phyloP scores from a whole-genome alignment of 2,797 vertebrate species.

The Dendrocincla tyrannina region DNA sequence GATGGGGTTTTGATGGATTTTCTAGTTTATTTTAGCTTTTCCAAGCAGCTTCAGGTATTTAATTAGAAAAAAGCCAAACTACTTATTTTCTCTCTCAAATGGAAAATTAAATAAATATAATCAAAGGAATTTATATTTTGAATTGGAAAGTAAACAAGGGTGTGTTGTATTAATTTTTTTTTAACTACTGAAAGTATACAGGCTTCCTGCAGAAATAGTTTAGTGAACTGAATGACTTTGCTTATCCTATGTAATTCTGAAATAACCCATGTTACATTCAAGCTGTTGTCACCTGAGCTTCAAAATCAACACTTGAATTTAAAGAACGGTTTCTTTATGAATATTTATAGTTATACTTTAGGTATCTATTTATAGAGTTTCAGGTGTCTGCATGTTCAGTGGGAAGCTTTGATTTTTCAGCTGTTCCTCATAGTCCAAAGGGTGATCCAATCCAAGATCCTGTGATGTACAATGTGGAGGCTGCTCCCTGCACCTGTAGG shows the following conservation, averaged over 20 bases:
- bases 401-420: background rate
- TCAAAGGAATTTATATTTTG: background rate
- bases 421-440: background rate
- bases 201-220: background rate
- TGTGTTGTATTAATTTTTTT: background rate
- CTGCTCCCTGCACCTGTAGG: background rate
- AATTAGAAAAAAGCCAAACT: background rate
- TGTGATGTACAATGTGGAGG: background rate
- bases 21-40: background rate
- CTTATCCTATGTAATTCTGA: background rate
- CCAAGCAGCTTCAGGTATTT: background rate
- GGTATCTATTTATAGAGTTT: background rate
- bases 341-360: background rate
- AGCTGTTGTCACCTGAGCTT: background rate
- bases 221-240: background rate
- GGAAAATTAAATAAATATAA: background rate
- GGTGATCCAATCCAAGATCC: no score
- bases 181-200: background rate
- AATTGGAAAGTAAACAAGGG: background rate
- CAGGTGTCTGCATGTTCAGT: fast-evolving
- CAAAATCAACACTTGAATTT: background rate
- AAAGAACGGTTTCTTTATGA: background rate
- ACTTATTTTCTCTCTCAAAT: background rate
- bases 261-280: background rate
- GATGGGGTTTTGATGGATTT: background rate